Evolutionary conservation across 2,113 vertebrate species (phyloP).

Genomic region (Tenebrosternarchus preto): DNA sequence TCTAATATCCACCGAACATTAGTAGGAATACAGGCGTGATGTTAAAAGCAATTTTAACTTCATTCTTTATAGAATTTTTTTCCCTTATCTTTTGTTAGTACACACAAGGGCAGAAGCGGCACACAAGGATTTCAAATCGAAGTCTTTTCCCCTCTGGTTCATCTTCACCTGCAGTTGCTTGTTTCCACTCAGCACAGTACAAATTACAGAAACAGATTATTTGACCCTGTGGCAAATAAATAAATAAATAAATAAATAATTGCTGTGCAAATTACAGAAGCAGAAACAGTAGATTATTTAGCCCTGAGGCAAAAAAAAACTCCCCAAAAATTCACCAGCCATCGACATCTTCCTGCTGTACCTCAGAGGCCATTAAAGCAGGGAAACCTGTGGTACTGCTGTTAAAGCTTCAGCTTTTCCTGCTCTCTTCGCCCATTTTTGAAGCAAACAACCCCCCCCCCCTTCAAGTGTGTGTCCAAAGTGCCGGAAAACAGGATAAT

Average conservation of each 20-base stretch:
- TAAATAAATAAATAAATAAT: too few relatives aligned
- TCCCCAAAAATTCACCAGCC: background rate
- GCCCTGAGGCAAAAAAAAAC: slow-evolving; percentile 23
- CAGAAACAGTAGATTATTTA: slow-evolving; percentile 38
- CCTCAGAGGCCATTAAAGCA: too few relatives aligned
- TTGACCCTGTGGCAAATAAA: slow-evolving; percentile 19
- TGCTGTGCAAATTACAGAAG: slow-evolving; percentile 43
- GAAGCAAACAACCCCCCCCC: too few relatives aligned
- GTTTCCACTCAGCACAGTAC: slow-evolving; percentile 42
- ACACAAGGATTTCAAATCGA: slow-evolving; percentile 28
- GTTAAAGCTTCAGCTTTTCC: background rate
- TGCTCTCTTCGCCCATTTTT: too few relatives aligned
- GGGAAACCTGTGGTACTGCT: too few relatives aligned
- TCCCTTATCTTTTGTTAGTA: slow-evolving; percentile 32
- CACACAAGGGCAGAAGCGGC: slow-evolving; percentile 43
- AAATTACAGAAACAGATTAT: slow-evolving; percentile 50
- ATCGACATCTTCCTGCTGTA: slow-evolving; percentile 11
- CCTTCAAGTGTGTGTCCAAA: too few relatives aligned
- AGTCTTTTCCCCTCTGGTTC: background rate
- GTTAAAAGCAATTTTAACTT: slow-evolving; percentile 24
- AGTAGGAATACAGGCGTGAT: slow-evolving; percentile 15
- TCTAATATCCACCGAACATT: background rate
- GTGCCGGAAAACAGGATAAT: too few relatives aligned
- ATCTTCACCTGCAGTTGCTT: slow-evolving; percentile 39
- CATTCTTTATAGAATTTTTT: too few relatives aligned